Evolutionary conservation across 2,888 invertebrate genomes (phyloP).

Genomic region (Epicampocera succincta): DNA sequence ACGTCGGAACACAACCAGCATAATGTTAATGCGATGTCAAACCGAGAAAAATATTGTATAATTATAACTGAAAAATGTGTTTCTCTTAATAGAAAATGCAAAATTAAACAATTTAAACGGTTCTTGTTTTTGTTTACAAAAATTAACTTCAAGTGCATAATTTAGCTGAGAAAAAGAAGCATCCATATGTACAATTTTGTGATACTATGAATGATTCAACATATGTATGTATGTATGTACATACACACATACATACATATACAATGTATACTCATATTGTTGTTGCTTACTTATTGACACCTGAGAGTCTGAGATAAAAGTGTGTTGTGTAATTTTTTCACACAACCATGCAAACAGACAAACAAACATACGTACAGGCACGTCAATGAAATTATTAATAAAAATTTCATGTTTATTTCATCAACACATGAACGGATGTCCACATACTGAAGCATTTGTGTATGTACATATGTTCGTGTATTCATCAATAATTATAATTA

Average conservation of each 20-base stretch:
- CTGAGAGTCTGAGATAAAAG: conserved; percentile 25
- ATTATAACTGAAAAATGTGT: background rate
- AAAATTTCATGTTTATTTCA: conserved; percentile 35
- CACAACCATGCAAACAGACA: background rate
- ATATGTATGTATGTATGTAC: background rate
- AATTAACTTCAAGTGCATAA: conserved; percentile 18
- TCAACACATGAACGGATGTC: conserved; percentile 8
- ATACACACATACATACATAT: background rate
- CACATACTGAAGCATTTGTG: background rate
- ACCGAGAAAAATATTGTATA: background rate
- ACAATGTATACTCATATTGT: background rate
- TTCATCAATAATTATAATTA: no score
- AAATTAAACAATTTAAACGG: conserved; percentile 7
- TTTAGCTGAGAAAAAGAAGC: conserved; percentile 3
- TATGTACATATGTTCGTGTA: background rate
- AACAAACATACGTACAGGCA: background rate
- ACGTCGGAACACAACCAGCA: no score
- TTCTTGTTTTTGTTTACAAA: background rate
- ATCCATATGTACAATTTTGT: background rate
- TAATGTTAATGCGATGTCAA: no score
- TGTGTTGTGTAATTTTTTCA: conserved; percentile 26
- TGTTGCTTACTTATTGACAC: conserved; percentile 41
- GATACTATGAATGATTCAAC: conserved; percentile 7
- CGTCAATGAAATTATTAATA: conserved; percentile 11
- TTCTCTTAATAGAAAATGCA: conserved; percentile 1